These are phyloP conservation scores for Cyclargus thomasi DNA, from an alignment of 1,140 invertebrate species.

Conservation along the genomic window DNA sequence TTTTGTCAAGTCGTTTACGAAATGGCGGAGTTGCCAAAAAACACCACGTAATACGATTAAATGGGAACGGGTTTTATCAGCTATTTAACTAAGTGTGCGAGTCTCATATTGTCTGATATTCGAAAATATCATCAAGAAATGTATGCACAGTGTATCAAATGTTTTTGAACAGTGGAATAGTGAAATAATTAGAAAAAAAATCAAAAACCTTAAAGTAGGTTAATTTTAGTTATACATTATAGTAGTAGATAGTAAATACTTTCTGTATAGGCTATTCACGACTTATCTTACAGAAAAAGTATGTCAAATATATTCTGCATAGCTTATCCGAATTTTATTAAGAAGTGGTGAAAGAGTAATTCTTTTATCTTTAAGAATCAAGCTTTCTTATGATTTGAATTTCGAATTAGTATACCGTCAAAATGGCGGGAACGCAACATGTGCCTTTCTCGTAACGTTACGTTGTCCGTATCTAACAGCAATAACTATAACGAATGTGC, in stretches of 20 bases:
- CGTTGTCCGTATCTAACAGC: neutral
- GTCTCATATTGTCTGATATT: neutral
- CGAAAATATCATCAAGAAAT: neutral
- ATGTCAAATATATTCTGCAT: no score
- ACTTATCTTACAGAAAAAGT: no score
- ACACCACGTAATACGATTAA: constrained; percentile 19
- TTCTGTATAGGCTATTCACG: no score
- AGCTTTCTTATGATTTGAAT: neutral
- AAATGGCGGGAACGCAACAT: neutral
- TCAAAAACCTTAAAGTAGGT: neutral
- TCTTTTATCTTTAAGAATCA: no score
- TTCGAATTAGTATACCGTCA: neutral
- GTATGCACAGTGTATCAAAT: neutral
- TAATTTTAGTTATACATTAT: no score
- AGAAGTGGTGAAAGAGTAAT: no score
- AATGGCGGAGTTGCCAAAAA: constrained; percentile 27
- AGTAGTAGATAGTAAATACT: no score
- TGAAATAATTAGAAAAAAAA: neutral
- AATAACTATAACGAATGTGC: neutral
- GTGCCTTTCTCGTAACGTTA: neutral
- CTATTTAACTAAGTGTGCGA: constrained; percentile 7
- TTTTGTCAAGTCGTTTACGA: constrained; percentile 33
- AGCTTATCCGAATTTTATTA: no score
- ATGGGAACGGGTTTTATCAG: constrained; percentile 15
- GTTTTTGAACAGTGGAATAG: neutral